Evolutionary conservation across 1,140 invertebrate genomes (phyloP), one percentile per base, ranked within the genome.

Genomic region (Sarcophaga peregrina): DNA sequence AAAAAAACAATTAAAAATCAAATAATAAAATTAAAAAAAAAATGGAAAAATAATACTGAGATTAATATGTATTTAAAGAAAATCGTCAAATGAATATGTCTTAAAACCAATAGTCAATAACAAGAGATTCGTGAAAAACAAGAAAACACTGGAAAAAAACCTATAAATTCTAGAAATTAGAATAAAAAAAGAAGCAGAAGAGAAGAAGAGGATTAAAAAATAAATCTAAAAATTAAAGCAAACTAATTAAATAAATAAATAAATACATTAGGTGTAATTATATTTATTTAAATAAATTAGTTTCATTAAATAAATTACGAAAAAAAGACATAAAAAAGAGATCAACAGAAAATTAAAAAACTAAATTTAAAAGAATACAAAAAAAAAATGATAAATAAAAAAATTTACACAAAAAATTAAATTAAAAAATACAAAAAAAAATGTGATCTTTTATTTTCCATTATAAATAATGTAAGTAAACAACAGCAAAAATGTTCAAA

Each of bases 291-390:
- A 78, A 50, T 52, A 78, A 78, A 78, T 78, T 78, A 78, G 75
- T 78, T 78, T 78, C 75, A 78, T 78, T 78, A 78, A 78, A 78
- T 52, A 78, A 78, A 78, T 78, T 78, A 78, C 25, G 75, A 78
- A 78, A 78, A 52, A 78, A 78, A 76, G 9, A 76, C 10, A 76
- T 9, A 48, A 76, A 78, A 25, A 78, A 78, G 20, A 78, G 11
- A 78, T 25, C 5, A 50, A 78, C 11, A 52, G 7, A 78, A 9
- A 78, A 78, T 2, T 37, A 37, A 37, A 37, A 37, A 1, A 46
- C 6, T 9, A 45, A 78, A 52, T 37, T 37, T 2, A 37, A 37
- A 37, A 78, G 25, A 78, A 20, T 50, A 52, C 5, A 50, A 78
- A 45, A 52, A 11, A 78, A 13, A 78, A 52, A n/a, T n/a, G n/a